Evolutionary conservation across 2,113 vertebrate genomes (phyloP).

Genomic region (Miniopterus natalensis): DNA sequence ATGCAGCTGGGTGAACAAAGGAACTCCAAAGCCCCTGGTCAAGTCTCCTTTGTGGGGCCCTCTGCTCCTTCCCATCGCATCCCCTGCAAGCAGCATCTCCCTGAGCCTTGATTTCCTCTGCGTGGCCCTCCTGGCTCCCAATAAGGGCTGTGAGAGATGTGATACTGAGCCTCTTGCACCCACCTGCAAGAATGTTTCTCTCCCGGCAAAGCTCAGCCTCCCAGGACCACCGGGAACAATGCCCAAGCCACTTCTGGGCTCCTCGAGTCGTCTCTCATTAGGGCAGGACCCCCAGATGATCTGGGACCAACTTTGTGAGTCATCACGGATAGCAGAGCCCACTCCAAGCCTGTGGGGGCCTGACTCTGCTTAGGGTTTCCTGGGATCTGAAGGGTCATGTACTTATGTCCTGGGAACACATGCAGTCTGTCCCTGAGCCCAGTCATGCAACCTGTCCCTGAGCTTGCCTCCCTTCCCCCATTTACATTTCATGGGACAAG

Average conservation of each 20-base stretch:
- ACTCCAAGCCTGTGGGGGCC: no score
- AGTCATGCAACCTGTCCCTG: not conserved
- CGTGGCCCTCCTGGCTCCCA: not conserved
- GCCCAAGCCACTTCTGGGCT: not conserved
- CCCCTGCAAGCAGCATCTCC: not conserved
- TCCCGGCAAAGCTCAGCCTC: not conserved
- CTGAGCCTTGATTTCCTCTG: not conserved
- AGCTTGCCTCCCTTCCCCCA: not conserved
- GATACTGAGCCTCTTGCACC: not conserved
- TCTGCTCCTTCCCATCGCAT: not conserved
- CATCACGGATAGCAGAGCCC: not conserved
- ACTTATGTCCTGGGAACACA: not conserved
- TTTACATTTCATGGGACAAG: not conserved
- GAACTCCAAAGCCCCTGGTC: not conserved
- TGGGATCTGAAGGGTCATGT: no score
- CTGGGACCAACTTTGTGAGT: not conserved
- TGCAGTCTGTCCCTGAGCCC: not conserved
- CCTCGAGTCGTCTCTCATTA: not conserved
- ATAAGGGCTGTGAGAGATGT: not conserved
- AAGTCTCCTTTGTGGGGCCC: not conserved
- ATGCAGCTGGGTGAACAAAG: accelerated
- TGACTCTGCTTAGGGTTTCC: not conserved
- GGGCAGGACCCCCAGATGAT: not conserved
- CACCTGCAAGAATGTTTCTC: not conserved
- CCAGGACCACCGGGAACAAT: not conserved